Conservation (phyloP, 2,113 vertebrate species). For the Probosciger aterrimus region DNA sequence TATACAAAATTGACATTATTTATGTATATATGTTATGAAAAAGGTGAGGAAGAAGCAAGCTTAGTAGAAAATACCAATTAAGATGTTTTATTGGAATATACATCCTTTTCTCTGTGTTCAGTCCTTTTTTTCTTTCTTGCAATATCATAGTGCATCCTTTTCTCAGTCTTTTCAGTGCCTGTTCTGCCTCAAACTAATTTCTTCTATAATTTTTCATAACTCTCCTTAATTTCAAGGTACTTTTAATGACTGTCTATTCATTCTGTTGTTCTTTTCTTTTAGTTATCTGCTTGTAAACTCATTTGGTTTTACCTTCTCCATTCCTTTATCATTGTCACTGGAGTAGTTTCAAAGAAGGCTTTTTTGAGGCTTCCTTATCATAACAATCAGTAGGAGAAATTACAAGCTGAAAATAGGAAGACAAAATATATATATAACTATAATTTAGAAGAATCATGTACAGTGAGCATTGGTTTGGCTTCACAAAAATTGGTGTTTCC, state of each 20-base stretch:
- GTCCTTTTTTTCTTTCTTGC: constrained; percentile 36
- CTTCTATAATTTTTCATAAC: constrained; percentile 64
- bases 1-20: constrained; percentile 59
- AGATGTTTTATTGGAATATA: neutral
- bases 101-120: constrained; percentile 27
- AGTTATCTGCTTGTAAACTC: constrained; percentile 50
- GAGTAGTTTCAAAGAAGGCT: neutral
- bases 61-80: constrained; percentile 34
- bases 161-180: constrained; percentile 63
- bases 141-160: constrained; percentile 38
- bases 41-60: constrained; percentile 52
- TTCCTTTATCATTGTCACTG: neutral
- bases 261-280: constrained; percentile 51
- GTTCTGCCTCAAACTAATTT: constrained; percentile 71
- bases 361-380: neutral
- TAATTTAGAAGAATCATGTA: neutral
- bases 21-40: constrained; percentile 62
- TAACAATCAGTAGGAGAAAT: neutral
- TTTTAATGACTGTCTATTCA: constrained; percentile 43
- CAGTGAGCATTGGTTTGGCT: neutral
- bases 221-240: constrained; percentile 44
- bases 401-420: neutral
- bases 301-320: constrained; percentile 48
- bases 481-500: neutral
- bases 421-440: neutral